Evolutionary conservation across 2,888 invertebrate genomes (phyloP), one percentile per base, ranked within the genome.

Genomic region (Helicoverpa assulta): DNA sequence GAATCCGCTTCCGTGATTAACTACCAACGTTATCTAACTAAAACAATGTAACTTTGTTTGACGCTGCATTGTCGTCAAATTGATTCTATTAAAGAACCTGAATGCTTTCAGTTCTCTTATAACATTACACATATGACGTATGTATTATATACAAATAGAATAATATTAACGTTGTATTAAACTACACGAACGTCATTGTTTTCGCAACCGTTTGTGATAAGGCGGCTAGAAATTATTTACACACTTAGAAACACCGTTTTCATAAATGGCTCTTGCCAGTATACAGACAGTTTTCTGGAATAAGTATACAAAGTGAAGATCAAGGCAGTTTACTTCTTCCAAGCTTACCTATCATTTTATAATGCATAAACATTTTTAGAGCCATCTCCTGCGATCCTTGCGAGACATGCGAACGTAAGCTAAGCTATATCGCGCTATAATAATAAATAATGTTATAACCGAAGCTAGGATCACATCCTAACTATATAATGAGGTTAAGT

Each of bases 201-300:
- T 52, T 18, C 47, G 18, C 43, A 55, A 21, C 29, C 47, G 6
- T 50, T 53, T 65, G 26, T 66, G 26, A 21, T 70, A 76, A 70
- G 50, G 37, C 18, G n/a, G 43, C 21, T 61, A 51, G 26, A 68
- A 68, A 73, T 57, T 73, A 73, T 73, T 54, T 63, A 73, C 37
- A 62, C 59, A 62, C 61, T 58, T 57, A 14, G 37, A 64, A 73
- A 63, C 74, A 55, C 26, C 54, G 37, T 69, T 76, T 64, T 54
- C 37, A 12, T 57, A 54, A 54, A 26, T 50, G 50, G 29, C 18
- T 37, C n/a, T 37, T 61, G 72, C 61, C 18, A 47, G 7, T 26
- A 61, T 51, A 51, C 19, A 21, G 53, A 64, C 67, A 63, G 18
- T 43, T 52, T 51, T 33, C 53, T 55, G 18, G 16, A 70, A 61